phyloP scores from a whole-genome alignment of 2,888 invertebrate genomes.

The Frankliniella intonsa region DNA sequence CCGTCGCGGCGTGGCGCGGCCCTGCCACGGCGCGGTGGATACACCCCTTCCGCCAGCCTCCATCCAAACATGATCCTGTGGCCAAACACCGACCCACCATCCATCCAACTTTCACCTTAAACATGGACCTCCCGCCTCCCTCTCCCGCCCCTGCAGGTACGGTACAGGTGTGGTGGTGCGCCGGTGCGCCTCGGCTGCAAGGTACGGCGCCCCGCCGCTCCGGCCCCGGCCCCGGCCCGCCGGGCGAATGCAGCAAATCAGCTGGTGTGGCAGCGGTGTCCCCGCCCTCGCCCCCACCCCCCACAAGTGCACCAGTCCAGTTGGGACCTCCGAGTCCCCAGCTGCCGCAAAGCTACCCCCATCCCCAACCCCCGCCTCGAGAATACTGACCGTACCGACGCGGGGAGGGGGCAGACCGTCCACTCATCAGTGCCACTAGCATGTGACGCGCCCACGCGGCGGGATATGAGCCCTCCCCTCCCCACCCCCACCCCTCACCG shows the following conservation, averaged over 20 bases:
- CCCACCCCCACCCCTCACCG: not conserved
- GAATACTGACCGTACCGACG: conserved; percentile 9
- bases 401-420: not conserved
- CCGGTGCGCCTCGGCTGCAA: not conserved
- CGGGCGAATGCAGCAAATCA: conserved; percentile 17
- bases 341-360: conserved; percentile 22
- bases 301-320: not conserved
- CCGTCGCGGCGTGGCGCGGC: too few species aligned
- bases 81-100: too few species aligned
- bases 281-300: not conserved
- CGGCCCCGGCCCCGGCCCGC: not conserved
- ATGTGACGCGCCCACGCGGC: not conserved
- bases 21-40: too few species aligned
- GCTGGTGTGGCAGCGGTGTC: not conserved
- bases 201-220: not conserved
- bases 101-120: too few species aligned
- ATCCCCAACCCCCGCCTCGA: not conserved
- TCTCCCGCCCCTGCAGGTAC: not conserved
- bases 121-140: not conserved
- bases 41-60: too few species aligned
- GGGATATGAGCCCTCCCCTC: not conserved
- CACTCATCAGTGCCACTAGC: conserved; percentile 19
- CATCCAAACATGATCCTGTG: too few species aligned
- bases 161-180: not conserved
- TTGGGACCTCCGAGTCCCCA: not conserved